Evolutionary conservation across 2,888 invertebrate genomes (phyloP).

Genomic region (Ennomos quercinarius): DNA sequence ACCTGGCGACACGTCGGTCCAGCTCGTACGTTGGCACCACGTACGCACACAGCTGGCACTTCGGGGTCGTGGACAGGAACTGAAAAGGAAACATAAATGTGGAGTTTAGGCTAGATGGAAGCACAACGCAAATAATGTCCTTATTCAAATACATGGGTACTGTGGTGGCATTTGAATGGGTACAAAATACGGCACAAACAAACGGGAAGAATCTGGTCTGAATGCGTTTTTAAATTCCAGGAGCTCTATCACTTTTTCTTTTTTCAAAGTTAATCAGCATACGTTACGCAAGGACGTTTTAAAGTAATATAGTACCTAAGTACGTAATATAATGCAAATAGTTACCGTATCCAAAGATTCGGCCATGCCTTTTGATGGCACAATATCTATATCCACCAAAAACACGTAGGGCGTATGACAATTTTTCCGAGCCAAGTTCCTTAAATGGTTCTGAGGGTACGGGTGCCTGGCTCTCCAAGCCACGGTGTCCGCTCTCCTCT

Average conservation of each 20-base stretch:
- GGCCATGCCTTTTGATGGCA: constrained; percentile 91
- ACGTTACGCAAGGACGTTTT: too few relatives aligned
- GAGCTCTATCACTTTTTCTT: too few relatives aligned
- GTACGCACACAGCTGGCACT: constrained; percentile 90
- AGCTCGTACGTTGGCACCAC: constrained; percentile 96
- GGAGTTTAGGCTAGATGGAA: neutral
- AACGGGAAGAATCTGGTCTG: too few relatives aligned
- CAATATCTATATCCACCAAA: constrained; percentile 94
- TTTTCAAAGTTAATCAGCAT: too few relatives aligned
- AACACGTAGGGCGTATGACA: constrained; percentile 93
- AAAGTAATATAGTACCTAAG: too few relatives aligned
- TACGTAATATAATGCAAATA: too few relatives aligned
- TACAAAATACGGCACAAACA: too few relatives aligned
- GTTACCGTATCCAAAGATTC: constrained; percentile 86
- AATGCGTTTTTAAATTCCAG: too few relatives aligned
- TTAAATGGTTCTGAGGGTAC: constrained; percentile 95
- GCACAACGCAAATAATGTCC: too few relatives aligned
- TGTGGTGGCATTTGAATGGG: too few relatives aligned
- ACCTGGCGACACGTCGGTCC: constrained; percentile 89
- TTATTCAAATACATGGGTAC: too few relatives aligned
- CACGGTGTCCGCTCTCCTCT: constrained; percentile 86
- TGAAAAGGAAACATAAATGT: constrained; percentile 18
- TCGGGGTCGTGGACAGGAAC: constrained; percentile 87
- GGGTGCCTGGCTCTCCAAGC: constrained; percentile 91
- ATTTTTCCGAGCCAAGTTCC: constrained; percentile 94